phyloP scores from a whole-genome alignment of 2,888 invertebrate genomes.

The Villa cingulata region DNA sequence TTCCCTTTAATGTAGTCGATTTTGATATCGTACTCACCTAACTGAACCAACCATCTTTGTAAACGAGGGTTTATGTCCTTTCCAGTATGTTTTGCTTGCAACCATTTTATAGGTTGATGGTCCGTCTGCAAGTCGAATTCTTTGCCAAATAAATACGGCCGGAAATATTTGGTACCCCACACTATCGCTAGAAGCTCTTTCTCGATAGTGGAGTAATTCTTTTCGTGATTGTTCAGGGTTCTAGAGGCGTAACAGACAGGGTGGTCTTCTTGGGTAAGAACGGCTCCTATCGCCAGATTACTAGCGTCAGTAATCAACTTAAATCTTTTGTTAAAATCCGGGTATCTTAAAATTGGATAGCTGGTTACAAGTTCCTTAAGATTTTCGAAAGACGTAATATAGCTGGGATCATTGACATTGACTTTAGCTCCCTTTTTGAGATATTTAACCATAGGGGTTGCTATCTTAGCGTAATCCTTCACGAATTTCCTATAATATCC shows the following conservation, averaged over 20 bases:
- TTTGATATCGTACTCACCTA: neutral
- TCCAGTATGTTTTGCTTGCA: conserved; percentile 3
- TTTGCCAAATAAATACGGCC: conserved; percentile 8
- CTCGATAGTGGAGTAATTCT: conserved; percentile 20
- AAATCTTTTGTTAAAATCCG: conserved; percentile 3
- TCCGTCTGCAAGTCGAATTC: conserved; percentile 3
- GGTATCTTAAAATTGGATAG: conserved; percentile 1
- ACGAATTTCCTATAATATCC: neutral
- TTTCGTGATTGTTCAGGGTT: conserved; percentile 17
- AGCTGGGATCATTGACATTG: conserved; percentile 1
- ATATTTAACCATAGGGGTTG: conserved; percentile 1
- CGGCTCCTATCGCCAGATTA: conserved; percentile 18
- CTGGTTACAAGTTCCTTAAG: neutral
- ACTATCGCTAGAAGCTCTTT: conserved; percentile 25
- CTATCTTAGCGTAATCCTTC: neutral
- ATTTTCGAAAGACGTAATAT: neutral
- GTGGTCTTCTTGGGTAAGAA: conserved; percentile 19
- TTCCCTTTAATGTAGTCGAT: conserved; percentile 2
- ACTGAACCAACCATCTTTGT: neutral
- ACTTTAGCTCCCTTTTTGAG: neutral
- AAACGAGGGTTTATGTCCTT: conserved; percentile 1
- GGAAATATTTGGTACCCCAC: conserved; percentile 17
- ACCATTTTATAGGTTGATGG: conserved; percentile 4
- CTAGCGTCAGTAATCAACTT: conserved; percentile 13
- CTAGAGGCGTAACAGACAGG: conserved; percentile 22